phyloP scores from a whole-genome alignment of 2,888 invertebrate species.

The Myopa tessellatipennis region DNA sequence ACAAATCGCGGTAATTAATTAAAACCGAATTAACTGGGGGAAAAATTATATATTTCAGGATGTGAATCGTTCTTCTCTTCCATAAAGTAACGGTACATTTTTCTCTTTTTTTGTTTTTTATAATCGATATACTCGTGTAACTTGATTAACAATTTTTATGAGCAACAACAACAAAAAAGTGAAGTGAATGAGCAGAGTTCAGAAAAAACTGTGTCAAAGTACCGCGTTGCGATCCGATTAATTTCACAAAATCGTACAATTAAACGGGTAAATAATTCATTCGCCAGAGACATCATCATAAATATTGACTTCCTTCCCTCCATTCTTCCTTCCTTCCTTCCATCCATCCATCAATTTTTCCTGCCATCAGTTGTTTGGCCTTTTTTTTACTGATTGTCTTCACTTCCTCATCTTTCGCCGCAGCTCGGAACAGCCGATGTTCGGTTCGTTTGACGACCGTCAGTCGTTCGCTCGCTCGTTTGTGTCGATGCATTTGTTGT shows the following conservation, averaged over 20 bases:
- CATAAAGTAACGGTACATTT: not conserved
- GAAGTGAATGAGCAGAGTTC: too few species aligned
- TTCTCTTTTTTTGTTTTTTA: too few species aligned
- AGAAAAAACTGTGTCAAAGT: too few species aligned
- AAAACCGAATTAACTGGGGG: not conserved
- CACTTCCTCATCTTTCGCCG: not conserved
- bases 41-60: not conserved
- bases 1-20: not conserved
- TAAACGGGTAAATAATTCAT: conserved; percentile 12
- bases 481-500: too few species aligned
- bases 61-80: not conserved
- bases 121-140: too few species aligned
- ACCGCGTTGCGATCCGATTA: not conserved
- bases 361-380: not conserved
- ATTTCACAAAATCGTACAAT: conserved; percentile 6
- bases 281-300: not conserved
- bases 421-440: not conserved
- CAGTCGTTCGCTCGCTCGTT: not conserved
- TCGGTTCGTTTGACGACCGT: not conserved
- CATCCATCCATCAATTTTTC: not conserved
- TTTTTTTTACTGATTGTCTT: not conserved
- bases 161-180: too few species aligned
- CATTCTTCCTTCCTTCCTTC: not conserved
- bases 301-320: conserved; percentile 11
- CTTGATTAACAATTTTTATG: too few species aligned